These are phyloP conservation scores for Dichetophora obliterata DNA, from an alignment of 2,888 invertebrate genomes.

Conservation along the genomic window DNA sequence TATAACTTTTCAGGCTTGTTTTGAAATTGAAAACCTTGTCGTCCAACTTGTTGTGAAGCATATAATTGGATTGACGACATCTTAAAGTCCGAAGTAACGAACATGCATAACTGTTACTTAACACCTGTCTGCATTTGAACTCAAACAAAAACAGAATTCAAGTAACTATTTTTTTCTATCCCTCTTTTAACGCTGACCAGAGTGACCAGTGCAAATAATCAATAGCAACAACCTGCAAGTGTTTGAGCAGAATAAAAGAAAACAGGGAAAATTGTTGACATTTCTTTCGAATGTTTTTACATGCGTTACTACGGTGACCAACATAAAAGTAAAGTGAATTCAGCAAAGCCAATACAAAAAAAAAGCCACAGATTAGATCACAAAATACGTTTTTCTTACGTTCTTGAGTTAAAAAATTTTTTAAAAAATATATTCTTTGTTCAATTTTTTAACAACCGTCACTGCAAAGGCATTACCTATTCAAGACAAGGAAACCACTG, in stretches of 20 bases:
- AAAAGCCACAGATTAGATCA: neutral
- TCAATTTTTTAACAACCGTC: neutral
- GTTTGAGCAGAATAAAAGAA: neutral
- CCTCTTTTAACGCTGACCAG: neutral
- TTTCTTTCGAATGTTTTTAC: slow-evolving; percentile 13
- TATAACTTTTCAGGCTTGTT: too few relatives aligned
- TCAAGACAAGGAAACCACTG: neutral
- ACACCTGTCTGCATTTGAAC: neutral
- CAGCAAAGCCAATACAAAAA: neutral
- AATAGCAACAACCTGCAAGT: slow-evolving; percentile 8
- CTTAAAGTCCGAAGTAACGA: neutral
- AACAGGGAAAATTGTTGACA: slow-evolving; percentile 7
- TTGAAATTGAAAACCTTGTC: neutral
- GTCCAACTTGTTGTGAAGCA: neutral
- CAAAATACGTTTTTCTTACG: neutral
- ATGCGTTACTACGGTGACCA: slow-evolving; percentile 26
- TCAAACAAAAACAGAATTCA: neutral
- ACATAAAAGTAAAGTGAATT: neutral
- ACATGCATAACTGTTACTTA: neutral
- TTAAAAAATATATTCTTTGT: neutral
- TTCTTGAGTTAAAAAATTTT: too few relatives aligned
- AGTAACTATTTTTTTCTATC: neutral
- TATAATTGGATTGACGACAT: slow-evolving; percentile 35
- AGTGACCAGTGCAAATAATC: slow-evolving; percentile 13
- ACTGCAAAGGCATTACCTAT: neutral